Percentiles rank a stretch among this genome's conserved stretches.
Conservation (phyloP, 1,140 invertebrate species). For the Aphis gossypii region DNA sequence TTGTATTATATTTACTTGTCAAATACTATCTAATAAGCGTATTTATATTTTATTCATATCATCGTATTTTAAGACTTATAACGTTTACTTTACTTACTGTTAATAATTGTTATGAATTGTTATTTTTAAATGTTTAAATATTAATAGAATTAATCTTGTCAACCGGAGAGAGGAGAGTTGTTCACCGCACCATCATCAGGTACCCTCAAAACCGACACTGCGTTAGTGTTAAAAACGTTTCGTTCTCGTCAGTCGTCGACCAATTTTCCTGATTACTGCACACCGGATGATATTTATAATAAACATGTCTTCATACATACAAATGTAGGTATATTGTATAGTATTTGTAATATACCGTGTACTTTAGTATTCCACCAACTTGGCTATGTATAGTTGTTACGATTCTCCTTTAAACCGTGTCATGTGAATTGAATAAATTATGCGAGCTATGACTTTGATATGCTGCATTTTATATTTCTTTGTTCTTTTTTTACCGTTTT, state of each 20-base stretch:
- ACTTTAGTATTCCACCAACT: slow-evolving; percentile 6
- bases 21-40: neutral
- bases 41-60: neutral
- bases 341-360: neutral
- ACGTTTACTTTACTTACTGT: neutral
- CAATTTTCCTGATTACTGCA: slow-evolving; percentile 4
- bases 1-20: neutral
- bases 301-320: neutral
- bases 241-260: neutral
- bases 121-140: too few relatives aligned
- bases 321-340: neutral
- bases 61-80: neutral
- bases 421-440: slow-evolving; percentile 30
- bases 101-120: neutral
- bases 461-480: slow-evolving; percentile 14
- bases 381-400: neutral
- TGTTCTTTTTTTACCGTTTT: slow-evolving; percentile 7
- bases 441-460: neutral
- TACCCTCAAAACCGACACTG: neutral
- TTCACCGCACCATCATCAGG: too few relatives aligned
- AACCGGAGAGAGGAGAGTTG: too few relatives aligned
- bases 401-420: neutral
- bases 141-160: neutral
- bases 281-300: neutral
- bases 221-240: neutral